Percentiles rank a stretch among this genome's conserved stretches.
Evolutionary conservation across 1,140 invertebrate species (phyloP).

Genomic region (Chironomus tepperi): DNA sequence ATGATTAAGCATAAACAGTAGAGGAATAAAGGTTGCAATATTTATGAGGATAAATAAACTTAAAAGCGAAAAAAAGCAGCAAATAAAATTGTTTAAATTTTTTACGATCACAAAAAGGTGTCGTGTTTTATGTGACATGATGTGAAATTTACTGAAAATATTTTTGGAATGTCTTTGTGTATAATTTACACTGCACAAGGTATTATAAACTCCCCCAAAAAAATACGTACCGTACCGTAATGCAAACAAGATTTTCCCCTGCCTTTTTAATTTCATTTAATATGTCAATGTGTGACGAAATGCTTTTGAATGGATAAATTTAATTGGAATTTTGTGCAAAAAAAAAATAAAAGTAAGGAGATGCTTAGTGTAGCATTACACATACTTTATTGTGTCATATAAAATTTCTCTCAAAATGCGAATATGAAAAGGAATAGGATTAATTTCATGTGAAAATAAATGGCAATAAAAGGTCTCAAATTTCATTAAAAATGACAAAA

Average conservation of each 20-base stretch:
- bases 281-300: slow-evolving; percentile 12
- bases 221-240: neutral
- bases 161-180: neutral
- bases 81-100: slow-evolving; percentile 10
- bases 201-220: neutral
- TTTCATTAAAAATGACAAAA: slow-evolving; percentile 15
- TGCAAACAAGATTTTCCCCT: neutral
- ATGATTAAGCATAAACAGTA: neutral
- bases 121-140: neutral
- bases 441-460: slow-evolving; percentile 15
- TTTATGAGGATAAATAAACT: neutral
- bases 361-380: neutral
- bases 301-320: slow-evolving; percentile 14
- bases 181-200: neutral
- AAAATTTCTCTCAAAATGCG: neutral
- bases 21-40: neutral
- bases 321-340: slow-evolving; percentile 14
- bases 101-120: slow-evolving; percentile 1
- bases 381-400: neutral
- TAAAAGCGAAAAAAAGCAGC: neutral
- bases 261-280: neutral
- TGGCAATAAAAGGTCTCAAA: slow-evolving; percentile 13
- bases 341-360: neutral
- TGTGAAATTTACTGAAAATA: slow-evolving; percentile 14
- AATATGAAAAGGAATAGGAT: neutral